Evolutionary conservation across 1,140 invertebrate species (phyloP).

Genomic region (Atta texana): DNA sequence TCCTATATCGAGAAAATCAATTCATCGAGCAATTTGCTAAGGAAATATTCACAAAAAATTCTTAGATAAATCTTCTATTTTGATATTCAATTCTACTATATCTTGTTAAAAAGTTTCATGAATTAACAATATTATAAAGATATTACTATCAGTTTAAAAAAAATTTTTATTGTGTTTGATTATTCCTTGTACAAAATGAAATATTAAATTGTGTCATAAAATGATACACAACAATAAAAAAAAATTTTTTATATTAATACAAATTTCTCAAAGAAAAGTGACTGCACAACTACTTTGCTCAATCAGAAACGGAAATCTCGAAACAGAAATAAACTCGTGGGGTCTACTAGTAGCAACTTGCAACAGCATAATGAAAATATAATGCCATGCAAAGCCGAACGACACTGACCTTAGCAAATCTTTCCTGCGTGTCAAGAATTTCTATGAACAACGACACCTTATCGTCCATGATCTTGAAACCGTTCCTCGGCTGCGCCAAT

Average conservation of each 20-base stretch:
- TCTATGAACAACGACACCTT: slow-evolving; percentile 92
- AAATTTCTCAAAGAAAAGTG: slow-evolving; percentile 7
- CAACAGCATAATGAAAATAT: not conserved
- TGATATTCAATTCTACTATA: not conserved
- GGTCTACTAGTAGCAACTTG: not conserved
- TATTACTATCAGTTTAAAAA: not conserved
- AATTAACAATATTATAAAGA: not conserved
- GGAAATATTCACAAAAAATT: not conserved
- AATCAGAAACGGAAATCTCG: not conserved
- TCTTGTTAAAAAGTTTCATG: not conserved
- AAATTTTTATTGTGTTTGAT: not conserved
- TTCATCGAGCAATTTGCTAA: slow-evolving; percentile 12
- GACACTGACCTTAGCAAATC: slow-evolving; percentile 91
- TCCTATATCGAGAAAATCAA: slow-evolving; percentile 47
- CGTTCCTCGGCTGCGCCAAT: slow-evolving; percentile 89
- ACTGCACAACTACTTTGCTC: not conserved
- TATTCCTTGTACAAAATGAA: not conserved
- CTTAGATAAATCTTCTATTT: not conserved
- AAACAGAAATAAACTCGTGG: not conserved
- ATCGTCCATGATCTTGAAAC: slow-evolving; percentile 91
- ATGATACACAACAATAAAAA: not conserved
- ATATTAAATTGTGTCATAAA: not conserved
- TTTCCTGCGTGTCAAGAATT: slow-evolving; percentile 92
- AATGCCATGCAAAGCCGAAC: slow-evolving; percentile 4
- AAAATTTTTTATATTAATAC: not conserved